These are phyloP conservation scores for Bucco capensis DNA, from an alignment of 2,113 vertebrate species.

Conservation along the genomic window DNA sequence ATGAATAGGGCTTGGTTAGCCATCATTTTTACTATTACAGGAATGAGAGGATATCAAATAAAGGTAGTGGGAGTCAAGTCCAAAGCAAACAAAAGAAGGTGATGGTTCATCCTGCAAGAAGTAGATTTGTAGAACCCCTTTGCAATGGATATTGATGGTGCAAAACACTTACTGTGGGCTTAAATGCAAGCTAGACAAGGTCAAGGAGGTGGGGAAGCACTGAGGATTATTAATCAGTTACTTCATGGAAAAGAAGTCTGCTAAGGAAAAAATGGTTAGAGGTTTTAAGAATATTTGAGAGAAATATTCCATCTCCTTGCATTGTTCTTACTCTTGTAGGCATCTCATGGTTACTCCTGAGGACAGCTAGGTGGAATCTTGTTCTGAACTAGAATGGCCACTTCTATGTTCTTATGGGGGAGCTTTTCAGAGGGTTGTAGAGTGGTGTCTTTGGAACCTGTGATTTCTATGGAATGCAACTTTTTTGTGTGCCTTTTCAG, in stretches of 20 bases:
- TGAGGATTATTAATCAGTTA: not conserved
- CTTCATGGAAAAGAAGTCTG: not conserved
- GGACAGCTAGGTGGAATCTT: not conserved
- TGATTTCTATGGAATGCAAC: not conserved
- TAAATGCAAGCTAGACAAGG: not conserved
- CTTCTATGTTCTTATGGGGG: rapidly evolving
- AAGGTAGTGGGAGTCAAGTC: not conserved
- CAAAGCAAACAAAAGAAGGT: not conserved
- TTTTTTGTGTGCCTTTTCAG: not conserved
- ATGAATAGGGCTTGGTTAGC: not conserved
- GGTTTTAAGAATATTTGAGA: not conserved
- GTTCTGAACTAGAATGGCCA: not conserved
- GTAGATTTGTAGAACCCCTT: not conserved
- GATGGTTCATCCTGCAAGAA: not conserved
- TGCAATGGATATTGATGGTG: not conserved
- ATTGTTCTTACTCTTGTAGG: not conserved
- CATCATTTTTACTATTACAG: not conserved
- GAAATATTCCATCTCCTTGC: not conserved
- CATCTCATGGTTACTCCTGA: not conserved
- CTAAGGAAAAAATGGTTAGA: not conserved
- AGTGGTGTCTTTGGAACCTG: not conserved
- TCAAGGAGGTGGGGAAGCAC: not conserved
- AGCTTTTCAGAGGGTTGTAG: not conserved
- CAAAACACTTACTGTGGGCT: not conserved
- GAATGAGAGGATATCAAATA: not conserved